A percentile compares a stretch with the other conserved stretches of the same genome.
Evolutionary conservation across 2,113 vertebrate species (phyloP).

Genomic region (Cryptomyrus ogoouensis): DNA sequence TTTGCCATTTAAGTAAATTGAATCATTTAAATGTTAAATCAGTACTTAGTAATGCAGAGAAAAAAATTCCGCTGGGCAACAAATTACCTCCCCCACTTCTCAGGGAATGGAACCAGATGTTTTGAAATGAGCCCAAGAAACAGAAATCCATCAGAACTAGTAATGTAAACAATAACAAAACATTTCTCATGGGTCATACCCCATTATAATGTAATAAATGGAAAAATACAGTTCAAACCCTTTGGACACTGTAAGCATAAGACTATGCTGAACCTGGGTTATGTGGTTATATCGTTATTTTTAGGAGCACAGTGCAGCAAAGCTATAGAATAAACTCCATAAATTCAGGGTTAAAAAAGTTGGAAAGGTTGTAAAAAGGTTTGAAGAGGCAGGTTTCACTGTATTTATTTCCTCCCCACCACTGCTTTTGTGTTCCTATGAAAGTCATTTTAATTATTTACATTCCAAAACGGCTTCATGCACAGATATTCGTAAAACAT

Average conservation of each 20-base stretch:
- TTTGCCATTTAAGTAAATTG: not conserved
- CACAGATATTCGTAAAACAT: not conserved
- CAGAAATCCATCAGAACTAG: not conserved
- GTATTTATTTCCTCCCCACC: not conserved
- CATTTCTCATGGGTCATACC: conserved; percentile 4
- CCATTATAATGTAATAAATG: not conserved
- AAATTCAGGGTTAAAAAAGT: not conserved
- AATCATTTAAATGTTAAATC: not conserved
- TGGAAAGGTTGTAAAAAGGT: not conserved
- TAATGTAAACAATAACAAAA: conserved; percentile 2
- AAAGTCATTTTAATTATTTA: not conserved
- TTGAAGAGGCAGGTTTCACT: not conserved
- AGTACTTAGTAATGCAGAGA: not conserved
- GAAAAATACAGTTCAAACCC: not conserved
- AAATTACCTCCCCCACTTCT: not conserved
- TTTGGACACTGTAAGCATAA: conserved; percentile 11
- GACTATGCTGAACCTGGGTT: not conserved
- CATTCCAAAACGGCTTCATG: not conserved
- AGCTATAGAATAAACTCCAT: not conserved
- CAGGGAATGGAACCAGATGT: not conserved
- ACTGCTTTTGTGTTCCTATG: not conserved
- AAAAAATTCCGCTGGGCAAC: not conserved
- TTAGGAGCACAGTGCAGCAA: not conserved
- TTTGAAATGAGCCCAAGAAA: not conserved
- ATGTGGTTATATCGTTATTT: not conserved